These are phyloP conservation scores for Napeogenes sylphis DNA, from an alignment of 2,888 invertebrate genomes.

Conservation along the genomic window DNA sequence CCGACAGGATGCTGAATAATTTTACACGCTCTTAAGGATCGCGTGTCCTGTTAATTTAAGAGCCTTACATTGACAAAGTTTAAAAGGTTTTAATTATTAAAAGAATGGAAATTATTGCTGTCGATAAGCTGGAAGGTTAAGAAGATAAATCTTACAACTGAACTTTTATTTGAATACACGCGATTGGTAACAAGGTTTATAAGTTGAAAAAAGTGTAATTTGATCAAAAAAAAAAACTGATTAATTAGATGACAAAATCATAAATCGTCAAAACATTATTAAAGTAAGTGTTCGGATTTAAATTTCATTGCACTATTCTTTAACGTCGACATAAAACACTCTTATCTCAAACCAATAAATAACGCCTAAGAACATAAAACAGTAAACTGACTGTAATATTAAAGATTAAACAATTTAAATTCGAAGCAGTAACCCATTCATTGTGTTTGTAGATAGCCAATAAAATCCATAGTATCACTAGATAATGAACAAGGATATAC, in stretches of 20 bases:
- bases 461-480: conserved; percentile 49
- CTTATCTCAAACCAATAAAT: conserved; percentile 22
- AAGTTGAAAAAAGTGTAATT: background rate
- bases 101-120: conserved; percentile 34
- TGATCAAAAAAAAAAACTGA: background rate
- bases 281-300: conserved; percentile 18
- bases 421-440: conserved; percentile 34
- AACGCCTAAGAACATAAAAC: conserved; percentile 20
- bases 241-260: conserved; percentile 6
- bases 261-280: conserved; percentile 18
- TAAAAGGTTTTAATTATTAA: conserved; percentile 49
- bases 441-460: conserved; percentile 45
- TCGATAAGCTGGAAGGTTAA: conserved; percentile 19
- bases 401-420: conserved; percentile 34
- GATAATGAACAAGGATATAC: conserved; percentile 65
- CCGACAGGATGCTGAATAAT: conserved; percentile 73
- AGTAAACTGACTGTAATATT: conserved; percentile 31
- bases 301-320: conserved; percentile 25
- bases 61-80: conserved; percentile 54
- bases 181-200: background rate
- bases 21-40: conserved; percentile 74
- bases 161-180: background rate
- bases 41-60: conserved; percentile 67
- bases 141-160: background rate
- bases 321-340: conserved; percentile 21